A percentile compares a stretch with the other conserved stretches of the same genome.
These are phyloP conservation scores for Zapus hudsonius DNA, from an alignment of 2,113 vertebrate genomes.

Conservation along the genomic window DNA sequence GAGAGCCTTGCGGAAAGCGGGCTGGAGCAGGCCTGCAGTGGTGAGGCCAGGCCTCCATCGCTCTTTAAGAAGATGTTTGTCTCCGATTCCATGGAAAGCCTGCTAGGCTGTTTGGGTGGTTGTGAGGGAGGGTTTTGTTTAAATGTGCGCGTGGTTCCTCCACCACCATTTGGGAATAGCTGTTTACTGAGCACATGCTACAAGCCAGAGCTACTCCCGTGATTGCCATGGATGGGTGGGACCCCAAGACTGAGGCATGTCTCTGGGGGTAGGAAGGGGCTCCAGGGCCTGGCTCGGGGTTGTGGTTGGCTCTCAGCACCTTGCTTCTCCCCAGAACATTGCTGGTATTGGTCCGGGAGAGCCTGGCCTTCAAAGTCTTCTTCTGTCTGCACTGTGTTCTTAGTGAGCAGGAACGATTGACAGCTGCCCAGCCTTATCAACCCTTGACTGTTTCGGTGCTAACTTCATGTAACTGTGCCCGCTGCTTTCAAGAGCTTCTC, in stretches of 20 bases:
- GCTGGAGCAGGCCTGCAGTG: too few relatives aligned
- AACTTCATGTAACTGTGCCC: rapidly evolving
- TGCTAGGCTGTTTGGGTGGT: background rate
- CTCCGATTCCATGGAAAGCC: background rate
- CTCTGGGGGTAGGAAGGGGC: rapidly evolving
- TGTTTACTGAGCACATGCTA: rapidly evolving
- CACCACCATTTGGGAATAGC: rapidly evolving
- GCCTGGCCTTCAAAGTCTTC: too few relatives aligned
- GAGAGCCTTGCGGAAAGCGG: background rate
- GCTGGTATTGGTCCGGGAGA: too few relatives aligned
- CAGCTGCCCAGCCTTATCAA: background rate
- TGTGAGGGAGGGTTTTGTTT: rapidly evolving
- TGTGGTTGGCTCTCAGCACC: too few relatives aligned
- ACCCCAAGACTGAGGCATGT: background rate
- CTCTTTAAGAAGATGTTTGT: background rate
- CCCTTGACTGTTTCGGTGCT: background rate
- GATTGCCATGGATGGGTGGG: background rate
- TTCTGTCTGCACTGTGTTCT: too few relatives aligned
- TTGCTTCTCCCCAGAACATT: background rate
- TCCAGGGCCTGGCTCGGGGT: background rate
- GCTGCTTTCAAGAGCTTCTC: background rate
- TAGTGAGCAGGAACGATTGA: rapidly evolving
- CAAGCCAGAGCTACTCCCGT: rapidly evolving
- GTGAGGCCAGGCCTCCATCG: background rate
- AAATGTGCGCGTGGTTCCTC: too few relatives aligned